A percentile compares a stretch with the other conserved stretches of the same genome.
Evolutionary conservation across 2,888 invertebrate genomes (phyloP).

Genomic region (Leucoma salicis): DNA sequence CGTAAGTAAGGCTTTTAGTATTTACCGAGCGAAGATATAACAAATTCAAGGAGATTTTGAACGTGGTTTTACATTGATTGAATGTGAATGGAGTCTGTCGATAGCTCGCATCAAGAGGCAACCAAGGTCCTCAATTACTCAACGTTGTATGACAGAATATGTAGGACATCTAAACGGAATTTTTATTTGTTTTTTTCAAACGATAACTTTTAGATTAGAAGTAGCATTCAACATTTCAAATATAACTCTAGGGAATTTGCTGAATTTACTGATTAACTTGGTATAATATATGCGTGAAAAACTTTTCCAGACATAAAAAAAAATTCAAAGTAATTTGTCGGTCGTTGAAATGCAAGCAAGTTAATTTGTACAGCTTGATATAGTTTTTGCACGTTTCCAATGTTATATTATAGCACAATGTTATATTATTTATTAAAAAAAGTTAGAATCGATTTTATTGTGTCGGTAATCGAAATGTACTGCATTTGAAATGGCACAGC

Average conservation of each 20-base stretch:
- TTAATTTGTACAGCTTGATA: no score
- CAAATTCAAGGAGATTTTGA: conserved; percentile 23
- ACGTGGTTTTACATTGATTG: conserved; percentile 24
- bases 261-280: no score
- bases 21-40: conserved; percentile 6
- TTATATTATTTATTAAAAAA: background rate
- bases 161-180: background rate
- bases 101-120: conserved; percentile 8
- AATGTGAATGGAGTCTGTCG: conserved; percentile 27
- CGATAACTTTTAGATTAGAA: no score
- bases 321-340: background rate
- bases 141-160: conserved; percentile 3
- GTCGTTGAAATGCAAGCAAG: background rate
- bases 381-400: background rate
- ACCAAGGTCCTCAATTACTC: conserved; percentile 20
- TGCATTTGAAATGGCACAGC: background rate
- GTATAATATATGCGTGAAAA: no score
- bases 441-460: background rate
- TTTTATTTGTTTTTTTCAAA: no score
- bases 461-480: background rate
- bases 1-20: conserved; percentile 11
- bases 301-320: no score
- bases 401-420: no score
- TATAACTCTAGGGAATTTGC: no score
- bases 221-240: no score